Evolutionary conservation across 2,113 vertebrate species (phyloP).

Genomic region (Phylloscopus trochilus): DNA sequence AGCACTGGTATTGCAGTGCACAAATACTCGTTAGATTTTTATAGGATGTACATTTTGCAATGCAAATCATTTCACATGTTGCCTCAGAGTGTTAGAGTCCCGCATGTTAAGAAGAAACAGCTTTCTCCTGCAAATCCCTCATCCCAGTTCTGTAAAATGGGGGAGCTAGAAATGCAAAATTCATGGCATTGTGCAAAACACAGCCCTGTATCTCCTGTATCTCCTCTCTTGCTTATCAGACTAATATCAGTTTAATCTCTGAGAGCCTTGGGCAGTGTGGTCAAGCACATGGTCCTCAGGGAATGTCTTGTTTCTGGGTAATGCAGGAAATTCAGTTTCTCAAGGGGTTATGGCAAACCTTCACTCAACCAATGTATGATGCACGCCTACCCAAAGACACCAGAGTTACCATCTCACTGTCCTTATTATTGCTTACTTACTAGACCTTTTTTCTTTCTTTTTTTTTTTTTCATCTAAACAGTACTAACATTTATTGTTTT

Average conservation of each 20-base stretch:
- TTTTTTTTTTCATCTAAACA: not conserved
- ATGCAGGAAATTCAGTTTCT: not conserved
- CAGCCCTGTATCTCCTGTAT: not conserved
- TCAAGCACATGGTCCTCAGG: not conserved
- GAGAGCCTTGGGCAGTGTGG: not conserved
- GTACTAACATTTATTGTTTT: not conserved
- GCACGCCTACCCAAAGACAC: not conserved
- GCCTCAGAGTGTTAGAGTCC: not conserved
- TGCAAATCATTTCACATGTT: not conserved
- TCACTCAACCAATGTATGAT: not conserved
- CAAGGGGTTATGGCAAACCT: not conserved
- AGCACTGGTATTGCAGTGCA: not conserved
- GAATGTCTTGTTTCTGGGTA: not conserved
- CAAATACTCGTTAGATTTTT: not conserved
- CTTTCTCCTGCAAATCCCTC: not conserved
- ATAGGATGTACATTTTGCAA: not conserved
- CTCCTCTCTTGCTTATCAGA: not conserved
- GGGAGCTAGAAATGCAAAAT: not conserved
- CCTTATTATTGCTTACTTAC: not conserved
- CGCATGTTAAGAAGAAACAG: not conserved
- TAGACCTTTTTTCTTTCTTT: not conserved
- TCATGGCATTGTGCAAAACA: not conserved
- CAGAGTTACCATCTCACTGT: not conserved
- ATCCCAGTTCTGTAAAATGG: not conserved
- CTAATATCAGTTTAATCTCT: not conserved